phyloP scores from a whole-genome alignment of 2,113 vertebrate genomes.

The Tautogolabrus adspersus region DNA sequence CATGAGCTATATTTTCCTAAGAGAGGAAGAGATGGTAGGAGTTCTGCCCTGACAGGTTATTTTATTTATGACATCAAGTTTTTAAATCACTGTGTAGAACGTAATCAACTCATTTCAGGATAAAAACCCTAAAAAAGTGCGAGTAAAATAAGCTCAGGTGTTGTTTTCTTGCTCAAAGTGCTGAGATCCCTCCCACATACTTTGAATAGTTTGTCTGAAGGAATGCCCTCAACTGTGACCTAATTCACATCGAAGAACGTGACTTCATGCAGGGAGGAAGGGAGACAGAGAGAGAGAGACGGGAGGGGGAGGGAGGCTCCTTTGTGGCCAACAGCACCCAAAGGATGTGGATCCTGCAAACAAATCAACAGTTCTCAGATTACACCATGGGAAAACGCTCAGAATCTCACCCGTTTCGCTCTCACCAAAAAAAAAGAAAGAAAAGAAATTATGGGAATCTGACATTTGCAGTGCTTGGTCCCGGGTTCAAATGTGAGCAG shows the following conservation, averaged over 20 bases:
- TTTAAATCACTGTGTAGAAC: no score
- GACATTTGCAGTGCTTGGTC: conserved; percentile 56
- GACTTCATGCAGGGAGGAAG: conserved; percentile 60
- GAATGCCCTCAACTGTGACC: conserved; percentile 73
- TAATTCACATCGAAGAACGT: conserved; percentile 74
- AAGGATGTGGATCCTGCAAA: conserved; percentile 74
- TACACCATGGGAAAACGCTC: conserved; percentile 69
- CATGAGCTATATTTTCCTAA: neutral
- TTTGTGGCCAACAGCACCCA: conserved; percentile 54
- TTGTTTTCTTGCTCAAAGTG: neutral
- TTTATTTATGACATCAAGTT: no score
- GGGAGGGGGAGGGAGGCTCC: conserved; percentile 17
- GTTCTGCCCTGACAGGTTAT: no score
- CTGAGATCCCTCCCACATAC: conserved; percentile 37
- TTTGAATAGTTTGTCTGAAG: conserved; percentile 70
- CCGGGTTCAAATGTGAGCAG: conserved; percentile 56
- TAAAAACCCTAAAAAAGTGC: neutral
- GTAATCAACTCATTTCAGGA: no score
- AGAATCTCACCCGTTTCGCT: neutral
- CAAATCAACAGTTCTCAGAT: conserved; percentile 73
- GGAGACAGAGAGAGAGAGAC: neutral
- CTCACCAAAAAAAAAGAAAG: neutral
- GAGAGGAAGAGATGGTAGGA: neutral
- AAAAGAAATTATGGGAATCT: conserved; percentile 54
- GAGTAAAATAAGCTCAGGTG: neutral